Base-by-base conservation (phyloP, 2,797 vertebrate genomes). In the Silurus lanzhouensis region DNA sequence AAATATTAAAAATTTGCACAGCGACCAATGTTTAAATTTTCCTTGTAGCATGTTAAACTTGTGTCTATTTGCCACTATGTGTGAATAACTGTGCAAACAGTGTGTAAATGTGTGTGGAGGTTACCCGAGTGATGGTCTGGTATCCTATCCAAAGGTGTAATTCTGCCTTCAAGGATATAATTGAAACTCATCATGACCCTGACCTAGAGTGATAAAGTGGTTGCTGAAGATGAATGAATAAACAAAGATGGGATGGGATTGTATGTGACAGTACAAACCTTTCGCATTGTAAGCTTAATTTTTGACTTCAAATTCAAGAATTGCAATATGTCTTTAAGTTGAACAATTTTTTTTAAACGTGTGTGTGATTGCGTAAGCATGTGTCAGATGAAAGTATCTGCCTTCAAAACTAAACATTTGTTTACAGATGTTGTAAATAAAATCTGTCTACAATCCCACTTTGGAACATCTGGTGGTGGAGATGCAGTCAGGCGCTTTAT, bases 391-490 rank as follows among this genome's bases (percentile, higher is more conserved):
- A 58, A 58, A 55, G 9, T 6, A 44, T 15, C 46, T 76, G 77
- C 31, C 55, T 38, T 60, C 6, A 38, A 17, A 19, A 15, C 72
- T 8, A 75, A 77, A 79, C 19, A 71, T 58, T 74, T 63, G 44
- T 67, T 57, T 64, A 72, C 84, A 81, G 78, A 70, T 74, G 64
- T 57, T 81, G n/a, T 17, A 15, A 64, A 85, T 9, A 75, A 81
- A 82, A 82, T 48, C 8, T 38, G n/a, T 80, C 38, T 76, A 66
- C 22, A 83, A 64, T n/a, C 7, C 72, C 19, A 12, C 4, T 79
- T 72, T 58, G 57, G 31, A 75, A 82, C 60, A 85, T 67, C 67
- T 85, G 77, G 60, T 57, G 7, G 48, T 15, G 48, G 48, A 75
- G 17, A 57, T 75, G 9, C 58, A 55, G 55, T 58, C 17, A 25